Conservation (phyloP, 2,888 invertebrate species). For the Drosophila kambysellisi region DNA sequence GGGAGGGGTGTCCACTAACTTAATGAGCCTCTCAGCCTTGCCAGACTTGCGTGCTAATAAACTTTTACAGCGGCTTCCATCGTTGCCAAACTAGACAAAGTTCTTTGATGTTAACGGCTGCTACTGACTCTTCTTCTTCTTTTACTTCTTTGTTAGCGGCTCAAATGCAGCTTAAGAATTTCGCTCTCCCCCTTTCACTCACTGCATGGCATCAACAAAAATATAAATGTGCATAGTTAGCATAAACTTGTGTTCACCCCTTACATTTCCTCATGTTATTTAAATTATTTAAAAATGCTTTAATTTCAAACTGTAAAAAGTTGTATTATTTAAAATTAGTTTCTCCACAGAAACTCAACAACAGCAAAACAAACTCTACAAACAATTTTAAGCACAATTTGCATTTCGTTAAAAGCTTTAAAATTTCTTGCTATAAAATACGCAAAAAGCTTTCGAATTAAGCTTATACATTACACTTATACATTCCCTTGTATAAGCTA, state of each 20-base stretch:
- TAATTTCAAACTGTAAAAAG: neutral
- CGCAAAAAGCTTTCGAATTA: neutral
- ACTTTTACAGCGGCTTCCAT: conserved; percentile 40
- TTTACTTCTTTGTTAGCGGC: conserved; percentile 5
- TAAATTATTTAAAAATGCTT: neutral
- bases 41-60: conserved; percentile 46
- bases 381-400: neutral
- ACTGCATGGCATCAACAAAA: neutral
- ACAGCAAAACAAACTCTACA: conserved; percentile 4
- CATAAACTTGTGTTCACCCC: neutral
- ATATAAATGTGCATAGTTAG: neutral
- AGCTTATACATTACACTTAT: conserved; percentile 1
- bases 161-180: conserved; percentile 49
- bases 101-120: conserved; percentile 14
- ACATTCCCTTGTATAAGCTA: neutral
- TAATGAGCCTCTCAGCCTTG: conserved; percentile 41
- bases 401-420: conserved; percentile 13
- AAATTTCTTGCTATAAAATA: neutral
- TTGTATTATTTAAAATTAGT: neutral
- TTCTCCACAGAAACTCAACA: neutral
- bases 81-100: conserved; percentile 36
- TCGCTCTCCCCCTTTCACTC: conserved; percentile 2
- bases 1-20: neutral
- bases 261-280: neutral
- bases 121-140: neutral